Conservation (phyloP, 1,140 invertebrate genomes). For the Anastatus disparis region DNA sequence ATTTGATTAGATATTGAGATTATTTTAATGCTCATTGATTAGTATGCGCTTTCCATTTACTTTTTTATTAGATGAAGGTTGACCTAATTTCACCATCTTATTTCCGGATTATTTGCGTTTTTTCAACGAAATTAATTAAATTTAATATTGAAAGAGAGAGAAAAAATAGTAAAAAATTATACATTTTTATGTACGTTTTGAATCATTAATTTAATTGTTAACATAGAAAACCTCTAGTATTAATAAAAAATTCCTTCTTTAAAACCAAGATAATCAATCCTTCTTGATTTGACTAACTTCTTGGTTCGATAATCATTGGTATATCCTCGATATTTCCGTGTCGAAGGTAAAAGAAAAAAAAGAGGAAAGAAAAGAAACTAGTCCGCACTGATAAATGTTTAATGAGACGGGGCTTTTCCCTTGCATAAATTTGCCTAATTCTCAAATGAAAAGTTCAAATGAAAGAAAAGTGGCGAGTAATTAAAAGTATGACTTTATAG, state of each 20-base stretch:
- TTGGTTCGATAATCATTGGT: conserved; percentile 12
- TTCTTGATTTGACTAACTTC: background rate
- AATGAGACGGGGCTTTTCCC: conserved; percentile 29
- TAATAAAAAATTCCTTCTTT: background rate
- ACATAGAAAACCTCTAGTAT: background rate
- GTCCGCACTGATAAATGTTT: conserved; percentile 43
- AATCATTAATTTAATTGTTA: background rate
- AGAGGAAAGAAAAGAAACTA: background rate
- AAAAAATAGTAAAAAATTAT: background rate
- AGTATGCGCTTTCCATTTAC: too few relatives aligned
- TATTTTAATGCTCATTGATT: too few relatives aligned
- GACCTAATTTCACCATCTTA: too few relatives aligned
- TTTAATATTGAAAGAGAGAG: background rate
- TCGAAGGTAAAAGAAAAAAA: background rate
- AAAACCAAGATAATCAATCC: background rate
- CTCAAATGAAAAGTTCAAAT: conserved; percentile 33
- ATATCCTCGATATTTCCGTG: conserved; percentile 12
- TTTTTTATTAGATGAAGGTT: too few relatives aligned
- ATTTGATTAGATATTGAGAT: too few relatives aligned
- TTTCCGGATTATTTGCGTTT: background rate
- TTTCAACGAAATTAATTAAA: background rate
- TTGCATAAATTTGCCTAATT: conserved; percentile 41
- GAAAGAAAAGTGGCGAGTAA: conserved; percentile 37
- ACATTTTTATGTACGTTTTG: background rate
- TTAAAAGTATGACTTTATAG: too few relatives aligned